phyloP scores from a whole-genome alignment of 1,140 invertebrate genomes.

The Lasaia peninsularis region DNA sequence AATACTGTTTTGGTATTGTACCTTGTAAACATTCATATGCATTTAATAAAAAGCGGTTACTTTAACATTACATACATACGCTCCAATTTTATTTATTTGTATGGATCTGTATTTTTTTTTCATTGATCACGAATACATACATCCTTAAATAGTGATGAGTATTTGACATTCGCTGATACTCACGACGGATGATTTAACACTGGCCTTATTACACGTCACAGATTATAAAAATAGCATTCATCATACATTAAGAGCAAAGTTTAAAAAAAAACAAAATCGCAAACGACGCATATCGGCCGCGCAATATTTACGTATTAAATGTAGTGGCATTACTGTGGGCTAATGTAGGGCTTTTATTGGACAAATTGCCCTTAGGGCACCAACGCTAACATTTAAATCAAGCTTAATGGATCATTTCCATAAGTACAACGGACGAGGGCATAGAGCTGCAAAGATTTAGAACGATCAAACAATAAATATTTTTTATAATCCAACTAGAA shows the following conservation, averaged over 20 bases:
- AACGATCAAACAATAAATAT: background rate
- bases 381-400: slow-evolving; percentile 67
- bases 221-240: background rate
- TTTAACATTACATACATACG: too few species aligned
- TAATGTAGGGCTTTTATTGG: slow-evolving; percentile 51
- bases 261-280: slow-evolving; percentile 38
- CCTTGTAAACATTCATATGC: too few species aligned
- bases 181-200: too few species aligned
- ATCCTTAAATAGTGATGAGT: too few species aligned
- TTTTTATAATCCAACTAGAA: background rate
- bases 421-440: slow-evolving; percentile 30
- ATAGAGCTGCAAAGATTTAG: slow-evolving; percentile 23
- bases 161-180: too few species aligned
- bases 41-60: too few species aligned
- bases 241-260: slow-evolving; percentile 1
- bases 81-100: too few species aligned
- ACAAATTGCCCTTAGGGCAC: slow-evolving; percentile 47
- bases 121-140: too few species aligned
- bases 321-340: slow-evolving; percentile 35
- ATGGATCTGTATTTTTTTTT: too few species aligned
- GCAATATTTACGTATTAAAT: slow-evolving; percentile 49
- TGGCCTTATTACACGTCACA: too few species aligned
- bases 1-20: too few species aligned
- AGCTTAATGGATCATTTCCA: slow-evolving; percentile 62
- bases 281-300: slow-evolving; percentile 46